phyloP scores from a whole-genome alignment of 1,140 invertebrate genomes.

The Drosophila virilis region DNA sequence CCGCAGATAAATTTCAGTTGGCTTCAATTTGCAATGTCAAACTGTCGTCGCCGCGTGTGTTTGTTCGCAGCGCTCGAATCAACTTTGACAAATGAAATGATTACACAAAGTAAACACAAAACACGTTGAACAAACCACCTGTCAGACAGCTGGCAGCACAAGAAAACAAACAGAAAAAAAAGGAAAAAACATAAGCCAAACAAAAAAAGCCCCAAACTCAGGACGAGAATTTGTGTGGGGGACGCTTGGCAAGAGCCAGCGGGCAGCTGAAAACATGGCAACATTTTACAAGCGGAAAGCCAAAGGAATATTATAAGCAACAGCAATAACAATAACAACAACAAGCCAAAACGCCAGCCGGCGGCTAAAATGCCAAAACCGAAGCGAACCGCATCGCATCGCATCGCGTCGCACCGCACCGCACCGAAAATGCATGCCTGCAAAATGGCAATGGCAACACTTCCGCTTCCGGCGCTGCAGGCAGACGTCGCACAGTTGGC shows the following conservation, averaged over 20 bases:
- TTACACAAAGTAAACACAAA: constrained; percentile 80
- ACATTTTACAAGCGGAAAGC: constrained; percentile 72
- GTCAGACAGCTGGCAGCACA: constrained; percentile 54
- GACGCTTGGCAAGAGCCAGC: constrained; percentile 1
- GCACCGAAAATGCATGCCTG: constrained; percentile 68
- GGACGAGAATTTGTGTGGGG: constrained; percentile 15
- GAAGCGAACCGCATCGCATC: constrained; percentile 27
- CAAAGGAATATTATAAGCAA: constrained; percentile 74
- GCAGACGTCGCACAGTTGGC: constrained; percentile 74
- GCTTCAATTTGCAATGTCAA: constrained; percentile 55
- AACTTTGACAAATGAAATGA: constrained; percentile 82
- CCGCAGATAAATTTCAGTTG: constrained; percentile 6
- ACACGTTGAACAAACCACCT: constrained; percentile 74
- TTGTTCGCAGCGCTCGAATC: constrained; percentile 59
- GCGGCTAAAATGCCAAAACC: constrained; percentile 56
- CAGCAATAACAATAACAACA: constrained; percentile 45
- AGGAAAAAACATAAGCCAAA: constrained; percentile 43
- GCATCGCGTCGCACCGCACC: constrained; percentile 12
- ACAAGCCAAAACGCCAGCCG: constrained; percentile 20
- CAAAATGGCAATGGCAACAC: constrained; percentile 82
- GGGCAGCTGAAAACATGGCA: constrained; percentile 50
- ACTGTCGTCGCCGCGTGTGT: constrained; percentile 60
- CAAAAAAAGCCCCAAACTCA: constrained; percentile 23
- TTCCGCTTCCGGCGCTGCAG: constrained; percentile 77
- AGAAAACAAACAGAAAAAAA: constrained; percentile 5